Conservation (phyloP, 2,888 invertebrate species). For the Drosophila meridionalis region DNA sequence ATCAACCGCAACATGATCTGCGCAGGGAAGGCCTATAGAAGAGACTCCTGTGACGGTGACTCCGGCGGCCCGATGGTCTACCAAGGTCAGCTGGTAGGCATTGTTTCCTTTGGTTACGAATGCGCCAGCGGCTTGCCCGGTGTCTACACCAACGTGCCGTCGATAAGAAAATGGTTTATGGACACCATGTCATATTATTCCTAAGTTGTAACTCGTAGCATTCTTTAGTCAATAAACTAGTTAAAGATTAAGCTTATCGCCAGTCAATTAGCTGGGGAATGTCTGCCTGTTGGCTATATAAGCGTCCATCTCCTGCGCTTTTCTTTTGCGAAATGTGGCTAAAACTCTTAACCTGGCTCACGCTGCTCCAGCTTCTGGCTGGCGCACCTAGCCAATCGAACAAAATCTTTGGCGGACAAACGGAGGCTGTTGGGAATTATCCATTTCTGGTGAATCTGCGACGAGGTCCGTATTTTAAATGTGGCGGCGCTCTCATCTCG, state of each 20-base stretch:
- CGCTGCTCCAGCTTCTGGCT: slow-evolving; percentile 22
- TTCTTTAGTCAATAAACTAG: slow-evolving; percentile 46
- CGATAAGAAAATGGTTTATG: slow-evolving; percentile 60
- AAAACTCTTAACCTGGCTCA: slow-evolving; percentile 7
- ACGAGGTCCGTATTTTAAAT: slow-evolving; percentile 32
- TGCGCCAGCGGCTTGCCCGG: slow-evolving; percentile 88
- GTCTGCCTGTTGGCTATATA: slow-evolving; percentile 30
- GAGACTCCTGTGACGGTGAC: slow-evolving; percentile 83
- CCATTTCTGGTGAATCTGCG: slow-evolving; percentile 59
- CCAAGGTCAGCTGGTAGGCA: slow-evolving; percentile 86
- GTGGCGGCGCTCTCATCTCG: slow-evolving; percentile 60
- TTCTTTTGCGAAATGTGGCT: slow-evolving; percentile 26
- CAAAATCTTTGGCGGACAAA: slow-evolving; percentile 53
- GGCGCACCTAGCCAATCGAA: not conserved
- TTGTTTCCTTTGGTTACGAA: slow-evolving; percentile 87
- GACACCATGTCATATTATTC: slow-evolving; percentile 37
- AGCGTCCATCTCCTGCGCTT: not conserved
- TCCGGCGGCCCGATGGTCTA: slow-evolving; percentile 82
- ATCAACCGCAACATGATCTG: slow-evolving; percentile 80
- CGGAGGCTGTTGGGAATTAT: slow-evolving; percentile 27
- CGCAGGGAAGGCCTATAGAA: slow-evolving; percentile 60
- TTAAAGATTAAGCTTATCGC: slow-evolving; percentile 45
- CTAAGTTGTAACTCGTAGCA: slow-evolving; percentile 22
- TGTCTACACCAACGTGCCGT: slow-evolving; percentile 89
- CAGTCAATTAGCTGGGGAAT: slow-evolving; percentile 62